Evolutionary conservation across 2,797 vertebrate genomes (phyloP).

Genomic region (Cryptoprocta ferox): DNA sequence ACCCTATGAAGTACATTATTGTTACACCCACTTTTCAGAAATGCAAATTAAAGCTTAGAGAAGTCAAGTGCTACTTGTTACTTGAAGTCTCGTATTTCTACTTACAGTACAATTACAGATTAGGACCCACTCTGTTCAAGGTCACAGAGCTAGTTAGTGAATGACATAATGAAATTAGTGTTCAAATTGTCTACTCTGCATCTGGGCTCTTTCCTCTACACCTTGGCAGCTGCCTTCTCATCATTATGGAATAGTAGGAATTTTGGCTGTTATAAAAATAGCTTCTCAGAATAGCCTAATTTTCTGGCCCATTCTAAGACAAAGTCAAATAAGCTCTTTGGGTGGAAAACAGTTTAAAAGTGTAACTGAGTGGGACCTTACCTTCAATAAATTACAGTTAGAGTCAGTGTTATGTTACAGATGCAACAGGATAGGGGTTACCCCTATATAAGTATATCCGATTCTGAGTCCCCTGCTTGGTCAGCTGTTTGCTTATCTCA

Average conservation of each 20-base stretch:
- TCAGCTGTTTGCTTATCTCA: not conserved
- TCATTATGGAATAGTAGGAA: not conserved
- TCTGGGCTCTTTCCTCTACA: not conserved
- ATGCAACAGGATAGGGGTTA: not conserved
- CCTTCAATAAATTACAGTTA: constrained; percentile 8
- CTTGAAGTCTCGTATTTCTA: not conserved
- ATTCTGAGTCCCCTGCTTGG: not conserved
- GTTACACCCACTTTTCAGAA: not conserved
- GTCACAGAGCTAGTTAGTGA: not conserved
- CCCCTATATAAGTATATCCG: not conserved
- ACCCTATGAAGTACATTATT: not conserved
- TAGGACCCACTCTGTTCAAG: not conserved
- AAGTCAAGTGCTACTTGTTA: not conserved
- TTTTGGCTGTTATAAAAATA: not conserved
- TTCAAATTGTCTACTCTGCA: not conserved
- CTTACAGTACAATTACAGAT: not conserved
- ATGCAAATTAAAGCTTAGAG: not conserved
- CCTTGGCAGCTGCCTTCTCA: not conserved
- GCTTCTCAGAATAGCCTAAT: not conserved
- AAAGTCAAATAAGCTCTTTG: constrained; percentile 31
- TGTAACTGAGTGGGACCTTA: constrained; percentile 48
- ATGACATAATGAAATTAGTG: not conserved
- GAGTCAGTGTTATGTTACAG: constrained; percentile 24
- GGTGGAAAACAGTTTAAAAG: constrained; percentile 53
- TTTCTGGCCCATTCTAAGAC: constrained; percentile 35